Conservation (phyloP, 2,888 invertebrate genomes). For the Muschampia plurimacula region DNA sequence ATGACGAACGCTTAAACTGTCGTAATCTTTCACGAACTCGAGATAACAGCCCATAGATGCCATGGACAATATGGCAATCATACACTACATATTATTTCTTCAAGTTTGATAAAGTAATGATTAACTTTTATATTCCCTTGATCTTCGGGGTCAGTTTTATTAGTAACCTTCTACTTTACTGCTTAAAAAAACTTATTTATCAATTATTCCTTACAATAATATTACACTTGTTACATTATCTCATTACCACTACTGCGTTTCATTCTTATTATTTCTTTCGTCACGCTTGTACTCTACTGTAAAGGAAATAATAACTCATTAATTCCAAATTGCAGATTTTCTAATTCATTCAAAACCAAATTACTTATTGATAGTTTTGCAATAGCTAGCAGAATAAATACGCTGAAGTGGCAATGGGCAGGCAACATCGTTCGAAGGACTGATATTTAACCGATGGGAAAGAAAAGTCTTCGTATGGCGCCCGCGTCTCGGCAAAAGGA, state of each 20-base stretch:
- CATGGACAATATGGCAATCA: background rate
- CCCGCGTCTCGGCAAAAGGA: too few relatives aligned
- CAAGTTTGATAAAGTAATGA: background rate
- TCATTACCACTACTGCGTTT: background rate
- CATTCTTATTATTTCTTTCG: conserved; percentile 3
- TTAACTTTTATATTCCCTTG: background rate
- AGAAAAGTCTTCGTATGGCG: too few relatives aligned
- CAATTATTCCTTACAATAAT: background rate
- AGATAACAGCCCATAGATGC: background rate
- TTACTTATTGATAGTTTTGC: background rate
- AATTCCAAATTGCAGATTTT: background rate
- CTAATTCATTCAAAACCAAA: background rate
- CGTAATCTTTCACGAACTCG: background rate
- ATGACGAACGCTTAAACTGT: conserved; percentile 1
- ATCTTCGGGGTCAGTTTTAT: background rate
- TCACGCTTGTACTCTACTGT: conserved; percentile 9
- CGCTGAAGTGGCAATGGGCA: too few relatives aligned
- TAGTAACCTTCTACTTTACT: background rate
- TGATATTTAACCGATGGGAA: too few relatives aligned
- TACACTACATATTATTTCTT: background rate
- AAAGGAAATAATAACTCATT: conserved; percentile 11
- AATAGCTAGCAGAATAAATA: too few relatives aligned
- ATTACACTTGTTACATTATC: background rate
- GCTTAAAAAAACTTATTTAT: background rate
- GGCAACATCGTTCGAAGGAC: too few relatives aligned